Evolutionary conservation across 2,797 vertebrate genomes (phyloP).

Genomic region (Squalus acanthias): DNA sequence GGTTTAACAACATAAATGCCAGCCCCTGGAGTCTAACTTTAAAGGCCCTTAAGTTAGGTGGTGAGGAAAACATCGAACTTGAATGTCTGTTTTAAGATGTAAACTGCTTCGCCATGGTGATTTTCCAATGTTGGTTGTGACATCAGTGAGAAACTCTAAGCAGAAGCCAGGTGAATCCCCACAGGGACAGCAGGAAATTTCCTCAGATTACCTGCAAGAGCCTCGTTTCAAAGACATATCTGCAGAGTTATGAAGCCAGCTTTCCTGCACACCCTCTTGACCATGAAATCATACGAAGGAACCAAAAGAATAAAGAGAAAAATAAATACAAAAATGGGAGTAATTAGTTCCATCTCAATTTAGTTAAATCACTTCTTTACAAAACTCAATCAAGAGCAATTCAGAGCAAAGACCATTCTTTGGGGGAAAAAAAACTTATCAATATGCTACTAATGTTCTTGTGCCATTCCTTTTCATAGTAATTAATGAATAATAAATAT

Average conservation of each 20-base stretch:
- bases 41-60: neutral
- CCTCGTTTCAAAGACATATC: neutral
- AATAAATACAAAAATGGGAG: neutral
- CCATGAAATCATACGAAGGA: neutral
- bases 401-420: neutral
- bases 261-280: neutral
- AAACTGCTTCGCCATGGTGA: neutral
- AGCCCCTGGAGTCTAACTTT: neutral
- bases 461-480: slow-evolving; percentile 53
- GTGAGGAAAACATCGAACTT: neutral
- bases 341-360: neutral
- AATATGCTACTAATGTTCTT: slow-evolving; percentile 28
- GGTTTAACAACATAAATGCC: neutral
- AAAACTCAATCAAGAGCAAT: neutral
- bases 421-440: neutral
- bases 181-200: neutral
- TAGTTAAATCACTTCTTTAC: neutral
- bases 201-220: neutral
- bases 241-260: neutral
- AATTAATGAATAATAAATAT: slow-evolving; percentile 74
- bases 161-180: neutral
- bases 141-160: neutral
- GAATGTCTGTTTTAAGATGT: neutral
- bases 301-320: neutral
- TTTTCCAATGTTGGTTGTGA: neutral